Evolutionary conservation across 1,140 invertebrate genomes (phyloP), one percentile per base, ranked within the genome.

Genomic region (Bombus soroeensis): DNA sequence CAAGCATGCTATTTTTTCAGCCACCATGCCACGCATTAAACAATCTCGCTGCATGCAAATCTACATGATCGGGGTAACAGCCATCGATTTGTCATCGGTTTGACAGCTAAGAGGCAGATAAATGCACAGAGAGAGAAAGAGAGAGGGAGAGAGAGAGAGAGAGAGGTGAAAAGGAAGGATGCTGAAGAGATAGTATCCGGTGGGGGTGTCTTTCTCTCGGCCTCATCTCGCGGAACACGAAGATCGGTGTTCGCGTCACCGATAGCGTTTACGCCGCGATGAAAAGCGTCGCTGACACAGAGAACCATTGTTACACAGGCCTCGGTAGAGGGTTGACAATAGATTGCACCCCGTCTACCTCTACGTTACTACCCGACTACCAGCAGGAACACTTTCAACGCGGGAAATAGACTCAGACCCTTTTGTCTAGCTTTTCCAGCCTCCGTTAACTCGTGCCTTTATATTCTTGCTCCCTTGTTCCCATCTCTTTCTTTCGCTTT

Each of bases 241-340:
- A 84, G 82, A 87, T 84, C 57, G 68, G 74, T 84, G 73, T 75
- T 34, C 73, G 43, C 68, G 73, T 87, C 81, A 76, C 82, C 82
- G 86, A 87, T 87, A 87, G 81, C 74, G 86, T 84, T 87, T 74
- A 79, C 75, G 82, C 34, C 25, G 82, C 75, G 70, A 84, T 87
- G 86, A 87, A 84, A 87, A 84, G 86, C 86, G 32, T 34, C 41
- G 70, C 57, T 37, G 81, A 75, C 81, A 74, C 70, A 39, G 59
- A n/a, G 81, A 18, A 43, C 41, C 70, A 84, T 87, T 87, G 86
- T 87, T 68, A 39, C 59, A 73, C 59, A 73, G n/a, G 28, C 43
- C 53, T 28, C 74, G 57, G 18, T 66, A 34, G 15, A 18, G 28
- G 28, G 70, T 57, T 72, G 70, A 87, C 86, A 87, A 87, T 87